Conservation (phyloP, 2,797 vertebrate species). For the Coregonus ussuriensis region DNA sequence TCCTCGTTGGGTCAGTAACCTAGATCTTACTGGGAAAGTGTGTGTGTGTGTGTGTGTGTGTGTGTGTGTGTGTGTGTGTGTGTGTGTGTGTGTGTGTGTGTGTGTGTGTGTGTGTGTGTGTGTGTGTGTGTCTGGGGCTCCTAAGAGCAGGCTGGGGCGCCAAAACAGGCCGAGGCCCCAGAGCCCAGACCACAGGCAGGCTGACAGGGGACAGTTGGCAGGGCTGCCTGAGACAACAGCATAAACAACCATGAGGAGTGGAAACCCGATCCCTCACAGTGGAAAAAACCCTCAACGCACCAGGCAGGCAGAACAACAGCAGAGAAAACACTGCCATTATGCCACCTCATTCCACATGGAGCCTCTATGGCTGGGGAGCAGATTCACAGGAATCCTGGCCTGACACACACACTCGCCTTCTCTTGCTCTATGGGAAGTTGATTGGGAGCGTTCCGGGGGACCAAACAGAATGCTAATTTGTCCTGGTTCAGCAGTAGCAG, state of each 20-base stretch:
- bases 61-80: neutral
- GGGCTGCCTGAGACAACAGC: conserved; percentile 22
- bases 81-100: neutral
- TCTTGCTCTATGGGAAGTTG: neutral
- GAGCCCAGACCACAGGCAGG: conserved; percentile 13
- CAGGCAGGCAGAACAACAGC: conserved; percentile 53
- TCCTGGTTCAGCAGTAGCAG: conserved; percentile 70
- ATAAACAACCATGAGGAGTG: conserved; percentile 32
- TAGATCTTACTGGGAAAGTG: too few relatives aligned
- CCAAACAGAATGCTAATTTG: conserved; percentile 77
- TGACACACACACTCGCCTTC: conserved; percentile 39
- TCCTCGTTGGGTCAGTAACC: too few relatives aligned
- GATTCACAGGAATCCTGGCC: conserved; percentile 45
- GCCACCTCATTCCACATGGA: conserved; percentile 56
- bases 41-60: neutral
- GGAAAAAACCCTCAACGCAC: conserved; percentile 19
- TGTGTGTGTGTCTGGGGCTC: neutral
- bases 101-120: neutral
- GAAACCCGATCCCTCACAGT: conserved; percentile 34
- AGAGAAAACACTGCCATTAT: conserved; percentile 49
- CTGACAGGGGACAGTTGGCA: conserved; percentile 34
- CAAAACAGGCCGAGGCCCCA: neutral
- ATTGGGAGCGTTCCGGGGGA: conserved; percentile 65
- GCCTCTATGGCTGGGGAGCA: conserved; percentile 49
- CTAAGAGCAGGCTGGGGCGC: neutral